Base-by-base conservation (phyloP, 2,797 vertebrate genomes). In the Oophaga sylvatica region DNA sequence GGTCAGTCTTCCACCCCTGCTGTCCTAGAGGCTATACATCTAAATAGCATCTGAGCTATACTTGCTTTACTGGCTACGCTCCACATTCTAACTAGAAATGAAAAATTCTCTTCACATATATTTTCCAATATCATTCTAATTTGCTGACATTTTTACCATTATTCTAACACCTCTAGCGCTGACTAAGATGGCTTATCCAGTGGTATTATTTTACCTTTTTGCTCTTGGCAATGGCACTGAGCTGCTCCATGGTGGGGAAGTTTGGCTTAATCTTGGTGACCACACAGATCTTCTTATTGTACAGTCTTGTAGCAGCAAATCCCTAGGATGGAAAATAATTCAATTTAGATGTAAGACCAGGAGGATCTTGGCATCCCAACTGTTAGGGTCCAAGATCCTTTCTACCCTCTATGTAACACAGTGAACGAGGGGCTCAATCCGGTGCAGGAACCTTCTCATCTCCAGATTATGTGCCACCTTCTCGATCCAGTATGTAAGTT, bases 211-310 rank as follows among this genome's bases (percentile, higher is more conserved):
- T 87, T 67, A 87, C 87, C 87, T 87, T 15, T 9, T 88, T 82
- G 41, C 83, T 65, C 71, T 91, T 87, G 48, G 89, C 70, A 81
- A 86, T 81, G 35, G 89, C 81, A 3, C 0, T 86, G 62, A 93
- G 87, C 19, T 90, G 73, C 12, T 88, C 88, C 90, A 92, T 35
- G 81, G 85, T 90, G 65, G 92, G 91, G 82, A 93, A 93, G 67
- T 81, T 60, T 11, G 26, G 59, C 70, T 77, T 83, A 79, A 91
- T 91, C 84, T 84, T 84, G 71, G 59, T 87, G 87, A 92, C 82
- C 17, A 91, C 85, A 68, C 90, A 94, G 65, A 84, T 91, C 84
- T 87, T 92, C 87, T 91, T 91, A 73, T 70, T 87, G 60, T 90
- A 92, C 8, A 92, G 85, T 65, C 91, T 92, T 81, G 84, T 87